Evolutionary conservation across 1,140 invertebrate species (phyloP).

Genomic region (Lordiphosa collinella): DNA sequence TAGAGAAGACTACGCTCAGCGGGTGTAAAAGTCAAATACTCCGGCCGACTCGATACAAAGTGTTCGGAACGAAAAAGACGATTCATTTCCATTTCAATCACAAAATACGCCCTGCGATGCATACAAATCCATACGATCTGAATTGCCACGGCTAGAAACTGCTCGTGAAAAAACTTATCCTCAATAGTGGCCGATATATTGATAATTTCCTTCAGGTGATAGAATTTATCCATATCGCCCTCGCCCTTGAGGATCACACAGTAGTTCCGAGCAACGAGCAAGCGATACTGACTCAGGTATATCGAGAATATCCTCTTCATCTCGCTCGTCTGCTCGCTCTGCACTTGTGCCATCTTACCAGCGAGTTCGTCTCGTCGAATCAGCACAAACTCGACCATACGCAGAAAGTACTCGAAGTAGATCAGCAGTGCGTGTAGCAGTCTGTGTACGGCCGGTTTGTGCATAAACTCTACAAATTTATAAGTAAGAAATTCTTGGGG

Average conservation of each 20-base stretch:
- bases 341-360: constrained; percentile 48
- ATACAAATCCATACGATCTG: constrained; percentile 69
- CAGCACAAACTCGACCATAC: constrained; percentile 65
- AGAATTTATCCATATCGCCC: constrained; percentile 49
- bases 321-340: constrained; percentile 60
- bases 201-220: constrained; percentile 52
- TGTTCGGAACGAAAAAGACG: constrained; percentile 71
- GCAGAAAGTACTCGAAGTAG: constrained; percentile 72
- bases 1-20: constrained; percentile 57
- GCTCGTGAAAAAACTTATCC: constrained; percentile 62
- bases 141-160: constrained; percentile 56
- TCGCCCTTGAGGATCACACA: constrained; percentile 58
- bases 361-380: constrained; percentile 62
- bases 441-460: constrained; percentile 46
- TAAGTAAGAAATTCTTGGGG: constrained; percentile 51
- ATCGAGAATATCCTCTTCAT: constrained; percentile 58
- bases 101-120: constrained; percentile 56
- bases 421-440: constrained; percentile 64
- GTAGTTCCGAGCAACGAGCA: constrained; percentile 68
- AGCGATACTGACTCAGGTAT: constrained; percentile 62
- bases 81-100: constrained; percentile 71
- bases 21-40: constrained; percentile 43
- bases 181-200: constrained; percentile 57
- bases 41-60: constrained; percentile 36
- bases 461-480: constrained; percentile 58